Conservation (phyloP, 2,113 vertebrate species). For the Lycaon pictus region DNA sequence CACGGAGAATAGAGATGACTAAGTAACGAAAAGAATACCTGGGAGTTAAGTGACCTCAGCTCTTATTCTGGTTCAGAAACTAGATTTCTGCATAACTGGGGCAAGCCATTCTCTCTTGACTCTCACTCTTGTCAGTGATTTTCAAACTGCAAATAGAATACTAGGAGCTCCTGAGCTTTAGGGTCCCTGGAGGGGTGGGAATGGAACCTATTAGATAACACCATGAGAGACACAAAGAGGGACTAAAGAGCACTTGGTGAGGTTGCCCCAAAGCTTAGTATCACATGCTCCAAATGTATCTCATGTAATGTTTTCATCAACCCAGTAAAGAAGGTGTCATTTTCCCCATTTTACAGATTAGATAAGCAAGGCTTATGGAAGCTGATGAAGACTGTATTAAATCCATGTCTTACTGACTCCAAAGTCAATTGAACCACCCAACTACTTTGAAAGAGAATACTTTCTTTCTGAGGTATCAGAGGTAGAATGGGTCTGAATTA, state of each 20-base stretch:
- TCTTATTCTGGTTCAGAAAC: slow-evolving; percentile 16
- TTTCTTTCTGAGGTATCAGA: not conserved
- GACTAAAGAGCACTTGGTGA: not conserved
- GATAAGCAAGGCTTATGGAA: not conserved
- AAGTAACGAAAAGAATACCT: slow-evolving; percentile 41
- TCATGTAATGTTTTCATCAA: not conserved
- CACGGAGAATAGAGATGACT: slow-evolving; percentile 36
- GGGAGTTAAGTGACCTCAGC: not conserved
- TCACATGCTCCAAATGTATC: not conserved
- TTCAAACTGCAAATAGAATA: not conserved
- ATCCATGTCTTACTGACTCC: not conserved
- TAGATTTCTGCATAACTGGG: slow-evolving; percentile 39
- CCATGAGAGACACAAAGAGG: not conserved
- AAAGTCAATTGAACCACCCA: not conserved
- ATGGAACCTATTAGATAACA: not conserved
- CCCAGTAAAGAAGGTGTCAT: not conserved
- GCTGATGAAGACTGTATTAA: not conserved
- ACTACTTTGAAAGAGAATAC: not conserved
- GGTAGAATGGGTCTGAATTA: not conserved
- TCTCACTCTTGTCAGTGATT: not conserved
- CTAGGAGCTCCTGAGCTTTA: not conserved
- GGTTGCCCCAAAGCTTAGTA: not conserved
- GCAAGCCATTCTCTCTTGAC: not conserved
- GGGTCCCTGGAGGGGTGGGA: not conserved
- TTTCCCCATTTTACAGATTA: not conserved